These are phyloP conservation scores for Mamestra configurata DNA, from an alignment of 1,140 invertebrate species.

Conservation along the genomic window DNA sequence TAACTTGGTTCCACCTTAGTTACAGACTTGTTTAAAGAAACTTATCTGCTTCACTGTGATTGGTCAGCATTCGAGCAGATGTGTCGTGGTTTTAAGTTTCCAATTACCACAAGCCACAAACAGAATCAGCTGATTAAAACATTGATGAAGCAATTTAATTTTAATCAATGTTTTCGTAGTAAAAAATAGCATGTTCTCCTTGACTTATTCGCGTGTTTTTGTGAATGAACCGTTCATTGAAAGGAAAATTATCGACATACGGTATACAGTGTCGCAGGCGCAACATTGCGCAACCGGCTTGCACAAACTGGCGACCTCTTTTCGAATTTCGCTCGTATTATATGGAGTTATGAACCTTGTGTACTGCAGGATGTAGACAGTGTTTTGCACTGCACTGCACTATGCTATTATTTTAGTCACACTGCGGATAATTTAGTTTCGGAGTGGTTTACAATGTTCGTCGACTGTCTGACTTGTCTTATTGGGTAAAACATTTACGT, in stretches of 20 bases:
- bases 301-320: conserved; percentile 47
- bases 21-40: background rate
- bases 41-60: background rate
- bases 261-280: conserved; percentile 48
- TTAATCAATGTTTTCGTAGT: conserved; percentile 10
- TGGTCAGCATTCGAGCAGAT: background rate
- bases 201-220: conserved; percentile 33
- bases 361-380: background rate
- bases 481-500: background rate
- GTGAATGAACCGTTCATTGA: conserved; percentile 53
- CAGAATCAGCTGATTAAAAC: background rate
- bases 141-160: conserved; percentile 8
- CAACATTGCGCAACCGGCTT: conserved; percentile 45
- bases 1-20: background rate
- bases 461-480: background rate
- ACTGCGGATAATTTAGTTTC: background rate
- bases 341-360: conserved; percentile 1
- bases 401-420: background rate
- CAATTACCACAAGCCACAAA: background rate
- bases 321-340: conserved; percentile 46
- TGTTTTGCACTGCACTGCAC: background rate
- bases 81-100: background rate
- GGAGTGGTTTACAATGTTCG: conserved; percentile 1
- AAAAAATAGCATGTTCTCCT: conserved; percentile 34
- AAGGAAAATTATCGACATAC: conserved; percentile 49